Evolutionary conservation across 2,113 vertebrate species (phyloP).

Genomic region (Rhinolophus sinicus): DNA sequence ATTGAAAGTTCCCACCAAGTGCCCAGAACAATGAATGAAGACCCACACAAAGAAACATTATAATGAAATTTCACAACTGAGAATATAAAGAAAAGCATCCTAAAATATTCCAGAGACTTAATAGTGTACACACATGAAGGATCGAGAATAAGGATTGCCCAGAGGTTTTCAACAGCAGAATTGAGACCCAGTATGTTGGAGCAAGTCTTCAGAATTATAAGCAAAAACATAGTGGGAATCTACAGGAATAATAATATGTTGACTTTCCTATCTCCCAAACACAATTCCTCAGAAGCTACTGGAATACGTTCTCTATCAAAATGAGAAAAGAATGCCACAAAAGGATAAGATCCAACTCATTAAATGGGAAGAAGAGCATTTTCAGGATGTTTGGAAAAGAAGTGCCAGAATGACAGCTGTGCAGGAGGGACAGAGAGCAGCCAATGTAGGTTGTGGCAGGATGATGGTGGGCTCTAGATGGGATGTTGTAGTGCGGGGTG

Average conservation of each 20-base stretch:
- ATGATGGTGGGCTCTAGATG: not conserved
- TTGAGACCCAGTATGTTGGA: not conserved
- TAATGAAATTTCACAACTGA: not conserved
- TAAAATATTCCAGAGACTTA: not conserved
- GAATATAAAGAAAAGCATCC: not conserved
- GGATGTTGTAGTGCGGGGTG: too few species aligned
- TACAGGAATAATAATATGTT: not conserved
- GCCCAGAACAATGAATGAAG: not conserved
- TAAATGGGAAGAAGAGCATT: not conserved
- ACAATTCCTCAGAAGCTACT: not conserved
- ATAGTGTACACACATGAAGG: not conserved
- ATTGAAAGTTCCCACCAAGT: not conserved
- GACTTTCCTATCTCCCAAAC: not conserved
- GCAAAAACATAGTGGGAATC: not conserved
- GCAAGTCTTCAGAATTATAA: not conserved
- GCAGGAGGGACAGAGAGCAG: not conserved
- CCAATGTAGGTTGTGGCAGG: rapidly evolving
- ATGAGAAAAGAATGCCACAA: not conserved
- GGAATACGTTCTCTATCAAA: not conserved
- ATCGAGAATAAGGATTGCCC: not conserved
- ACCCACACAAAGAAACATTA: not conserved
- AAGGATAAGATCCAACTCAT: not conserved
- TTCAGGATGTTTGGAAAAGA: not conserved
- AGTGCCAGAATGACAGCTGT: rapidly evolving
- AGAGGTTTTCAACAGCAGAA: not conserved